Conservation (phyloP, 23 tunicate genomes). For the Corella eumyota region DNA sequence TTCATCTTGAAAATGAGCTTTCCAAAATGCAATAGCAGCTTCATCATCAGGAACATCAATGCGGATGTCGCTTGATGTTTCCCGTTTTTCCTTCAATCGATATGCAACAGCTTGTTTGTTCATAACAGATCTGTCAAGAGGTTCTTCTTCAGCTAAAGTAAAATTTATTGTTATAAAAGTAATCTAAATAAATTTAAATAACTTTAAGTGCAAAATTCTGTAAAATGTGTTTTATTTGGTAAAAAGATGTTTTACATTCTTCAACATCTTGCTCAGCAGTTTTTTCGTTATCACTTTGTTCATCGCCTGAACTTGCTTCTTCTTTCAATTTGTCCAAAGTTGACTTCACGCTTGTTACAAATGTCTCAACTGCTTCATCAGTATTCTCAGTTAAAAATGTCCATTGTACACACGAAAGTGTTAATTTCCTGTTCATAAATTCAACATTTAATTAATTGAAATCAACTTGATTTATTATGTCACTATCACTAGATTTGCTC, state of each 20-base stretch:
- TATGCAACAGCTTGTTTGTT: slow-evolving; percentile 59
- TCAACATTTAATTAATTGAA: too few relatives aligned
- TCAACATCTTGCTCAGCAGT: too few relatives aligned
- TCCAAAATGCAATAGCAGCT: slow-evolving; percentile 43
- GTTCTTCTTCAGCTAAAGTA: slow-evolving; percentile 7
- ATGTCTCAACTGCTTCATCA: slow-evolving; percentile 7
- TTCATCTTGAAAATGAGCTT: slow-evolving; percentile 32
- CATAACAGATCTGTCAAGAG: slow-evolving; percentile 12
- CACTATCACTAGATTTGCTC: too few relatives aligned
- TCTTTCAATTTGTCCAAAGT: slow-evolving; percentile 8
- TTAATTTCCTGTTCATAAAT: too few relatives aligned
- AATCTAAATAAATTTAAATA: background rate
- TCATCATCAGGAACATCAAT: slow-evolving; percentile 9
- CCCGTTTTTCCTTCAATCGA: slow-evolving; percentile 19
- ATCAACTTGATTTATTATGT: background rate
- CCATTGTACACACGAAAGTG: slow-evolving; percentile 74
- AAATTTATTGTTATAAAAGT: background rate
- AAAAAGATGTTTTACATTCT: too few relatives aligned
- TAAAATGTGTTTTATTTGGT: background rate
- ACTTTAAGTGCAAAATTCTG: background rate
- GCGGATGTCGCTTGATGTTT: slow-evolving; percentile 6
- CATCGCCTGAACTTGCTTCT: slow-evolving; percentile 4
- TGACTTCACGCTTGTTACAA: slow-evolving; percentile 22
- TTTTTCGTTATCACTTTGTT: background rate
- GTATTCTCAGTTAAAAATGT: slow-evolving; percentile 26